Percentiles rank a stretch among this genome's conserved stretches.
phyloP scores from a whole-genome alignment of 2,113 vertebrate species.

The Aix galericulata region DNA sequence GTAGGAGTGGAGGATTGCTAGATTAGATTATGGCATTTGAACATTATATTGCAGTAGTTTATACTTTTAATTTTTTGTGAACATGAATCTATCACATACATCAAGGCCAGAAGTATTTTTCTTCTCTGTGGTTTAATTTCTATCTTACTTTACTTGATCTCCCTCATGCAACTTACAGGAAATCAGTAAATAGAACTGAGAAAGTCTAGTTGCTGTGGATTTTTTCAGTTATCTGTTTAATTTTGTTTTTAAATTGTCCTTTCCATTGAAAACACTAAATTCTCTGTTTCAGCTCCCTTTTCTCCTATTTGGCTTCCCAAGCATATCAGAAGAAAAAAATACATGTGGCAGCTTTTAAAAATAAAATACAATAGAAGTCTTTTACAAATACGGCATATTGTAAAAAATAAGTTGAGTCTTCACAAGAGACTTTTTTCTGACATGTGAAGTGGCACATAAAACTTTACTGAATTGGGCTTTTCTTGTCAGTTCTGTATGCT shows the following conservation, averaged over 20 bases:
- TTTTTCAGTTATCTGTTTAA: background rate
- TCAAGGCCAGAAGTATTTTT: background rate
- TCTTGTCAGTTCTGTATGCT: constrained; percentile 44
- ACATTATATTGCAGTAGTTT: background rate
- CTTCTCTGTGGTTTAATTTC: background rate
- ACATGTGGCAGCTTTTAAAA: background rate
- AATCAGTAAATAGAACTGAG: background rate
- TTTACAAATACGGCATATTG: background rate
- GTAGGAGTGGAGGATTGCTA: background rate
- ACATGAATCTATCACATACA: background rate
- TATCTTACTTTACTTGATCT: background rate
- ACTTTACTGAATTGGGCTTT: constrained; percentile 59
- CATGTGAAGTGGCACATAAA: constrained; percentile 25
- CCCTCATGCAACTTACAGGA: background rate
- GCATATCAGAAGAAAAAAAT: background rate
- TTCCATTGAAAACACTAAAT: background rate
- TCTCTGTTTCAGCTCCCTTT: background rate
- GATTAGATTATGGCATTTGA: background rate
- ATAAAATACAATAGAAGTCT: background rate
- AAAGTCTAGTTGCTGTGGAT: background rate
- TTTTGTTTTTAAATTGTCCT: background rate
- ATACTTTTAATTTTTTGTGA: background rate
- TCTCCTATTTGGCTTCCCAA: background rate
- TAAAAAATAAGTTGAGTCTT: background rate
- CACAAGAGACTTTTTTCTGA: background rate